A percentile compares a stretch with the other conserved stretches of the same genome.
These are phyloP conservation scores for Aphelenchoides besseyi DNA, from an alignment of 1,140 invertebrate species.

Conservation along the genomic window DNA sequence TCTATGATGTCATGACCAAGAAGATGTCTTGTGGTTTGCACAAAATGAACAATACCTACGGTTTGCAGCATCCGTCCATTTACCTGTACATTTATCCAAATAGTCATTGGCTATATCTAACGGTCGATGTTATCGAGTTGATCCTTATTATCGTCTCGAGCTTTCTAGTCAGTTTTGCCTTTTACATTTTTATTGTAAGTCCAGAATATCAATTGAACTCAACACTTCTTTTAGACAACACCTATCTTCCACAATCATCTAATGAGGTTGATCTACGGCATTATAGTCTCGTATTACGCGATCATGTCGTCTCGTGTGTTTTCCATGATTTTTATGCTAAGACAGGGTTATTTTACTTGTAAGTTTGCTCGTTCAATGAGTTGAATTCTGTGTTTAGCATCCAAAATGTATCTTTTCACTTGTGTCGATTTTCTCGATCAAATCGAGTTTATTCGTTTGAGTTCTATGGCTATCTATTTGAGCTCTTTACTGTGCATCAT, in stretches of 20 bases:
- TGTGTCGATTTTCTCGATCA: background rate
- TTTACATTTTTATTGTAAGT: background rate
- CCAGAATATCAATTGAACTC: background rate
- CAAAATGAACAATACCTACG: background rate
- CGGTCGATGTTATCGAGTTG: conserved; percentile 1
- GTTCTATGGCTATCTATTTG: background rate
- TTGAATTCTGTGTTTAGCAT: background rate
- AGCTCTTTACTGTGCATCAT: background rate
- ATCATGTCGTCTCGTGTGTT: background rate
- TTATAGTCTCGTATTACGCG: background rate
- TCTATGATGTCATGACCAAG: background rate
- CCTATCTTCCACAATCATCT: conserved; percentile 1
- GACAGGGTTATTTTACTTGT: background rate
- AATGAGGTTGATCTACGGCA: background rate
- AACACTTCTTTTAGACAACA: background rate
- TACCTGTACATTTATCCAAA: background rate
- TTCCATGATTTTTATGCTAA: background rate
- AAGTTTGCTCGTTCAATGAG: background rate
- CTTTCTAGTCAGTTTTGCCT: background rate
- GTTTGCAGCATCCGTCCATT: background rate
- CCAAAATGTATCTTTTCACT: background rate
- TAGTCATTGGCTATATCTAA: background rate
- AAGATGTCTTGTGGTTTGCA: background rate
- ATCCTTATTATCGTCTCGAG: background rate
- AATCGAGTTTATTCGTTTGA: background rate